A percentile compares a stretch with the other conserved stretches of the same genome.
These are phyloP conservation scores for Orientallactaga sibirica DNA, from an alignment of 2,797 vertebrate species.

Conservation along the genomic window DNA sequence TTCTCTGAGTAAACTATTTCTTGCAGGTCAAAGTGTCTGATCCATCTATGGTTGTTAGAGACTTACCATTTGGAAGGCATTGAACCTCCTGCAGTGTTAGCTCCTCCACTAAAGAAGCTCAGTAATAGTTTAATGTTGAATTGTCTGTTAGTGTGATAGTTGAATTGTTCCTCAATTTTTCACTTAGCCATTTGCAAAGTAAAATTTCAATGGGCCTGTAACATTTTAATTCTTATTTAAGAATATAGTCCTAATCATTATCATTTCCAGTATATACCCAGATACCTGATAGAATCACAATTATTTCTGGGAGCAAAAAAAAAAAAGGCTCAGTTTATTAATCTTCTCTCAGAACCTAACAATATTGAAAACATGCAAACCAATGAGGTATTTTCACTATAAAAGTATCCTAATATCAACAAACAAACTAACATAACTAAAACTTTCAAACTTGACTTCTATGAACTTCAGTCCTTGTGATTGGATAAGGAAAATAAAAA, in stretches of 20 bases:
- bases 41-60: constrained; percentile 13
- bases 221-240: constrained; percentile 44
- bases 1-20: constrained; percentile 36
- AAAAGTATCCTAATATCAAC: constrained; percentile 30
- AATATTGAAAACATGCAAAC: constrained; percentile 15
- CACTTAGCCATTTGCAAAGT: constrained; percentile 38
- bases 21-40: constrained; percentile 37
- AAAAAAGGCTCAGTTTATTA: constrained; percentile 28
- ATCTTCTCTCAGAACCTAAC: constrained; percentile 50
- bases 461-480: constrained; percentile 18
- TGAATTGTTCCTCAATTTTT: constrained; percentile 35
- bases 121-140: constrained; percentile 62
- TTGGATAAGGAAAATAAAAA: constrained; percentile 54
- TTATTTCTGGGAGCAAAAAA: constrained; percentile 36
- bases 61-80: constrained; percentile 20
- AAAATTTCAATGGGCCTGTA: constrained; percentile 42
- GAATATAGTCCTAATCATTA: background rate
- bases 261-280: background rate
- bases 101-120: background rate
- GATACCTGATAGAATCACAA: background rate
- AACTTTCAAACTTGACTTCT: constrained; percentile 30
- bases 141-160: constrained; percentile 43
- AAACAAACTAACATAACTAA: constrained; percentile 34
- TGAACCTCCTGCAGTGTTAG: background rate
- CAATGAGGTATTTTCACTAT: constrained; percentile 37